Evolutionary conservation across 2,797 vertebrate species (phyloP).

Genomic region (Platalea minor): DNA sequence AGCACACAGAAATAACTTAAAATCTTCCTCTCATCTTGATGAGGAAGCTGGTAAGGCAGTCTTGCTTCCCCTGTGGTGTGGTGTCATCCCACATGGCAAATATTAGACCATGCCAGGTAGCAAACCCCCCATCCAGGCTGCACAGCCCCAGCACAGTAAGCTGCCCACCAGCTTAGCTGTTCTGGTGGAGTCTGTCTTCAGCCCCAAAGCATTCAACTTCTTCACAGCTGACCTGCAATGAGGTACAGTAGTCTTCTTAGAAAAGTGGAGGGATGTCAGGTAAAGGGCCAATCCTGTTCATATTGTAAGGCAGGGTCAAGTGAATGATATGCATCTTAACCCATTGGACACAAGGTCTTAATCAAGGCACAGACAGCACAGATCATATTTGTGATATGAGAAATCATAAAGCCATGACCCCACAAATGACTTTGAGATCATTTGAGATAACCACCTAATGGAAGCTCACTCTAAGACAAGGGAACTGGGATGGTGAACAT

Average conservation of each 20-base stretch:
- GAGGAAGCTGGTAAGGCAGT: not conserved
- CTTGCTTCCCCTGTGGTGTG: not conserved
- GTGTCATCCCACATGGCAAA: not conserved
- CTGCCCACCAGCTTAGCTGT: not conserved
- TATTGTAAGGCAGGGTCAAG: not conserved
- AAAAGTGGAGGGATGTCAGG: not conserved
- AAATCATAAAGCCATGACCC: not conserved
- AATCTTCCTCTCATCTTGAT: not conserved
- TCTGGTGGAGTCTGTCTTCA: not conserved
- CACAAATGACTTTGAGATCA: not conserved
- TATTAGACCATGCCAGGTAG: not conserved
- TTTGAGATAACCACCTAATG: not conserved
- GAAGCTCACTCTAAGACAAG: not conserved
- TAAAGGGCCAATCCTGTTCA: not conserved
- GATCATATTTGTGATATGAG: not conserved
- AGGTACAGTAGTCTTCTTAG: not conserved
- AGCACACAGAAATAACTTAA: not conserved
- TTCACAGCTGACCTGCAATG: not conserved
- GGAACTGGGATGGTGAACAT: not conserved
- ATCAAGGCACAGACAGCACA: not conserved
- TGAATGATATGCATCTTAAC: accelerated
- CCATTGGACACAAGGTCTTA: not conserved
- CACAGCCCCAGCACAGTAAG: not conserved
- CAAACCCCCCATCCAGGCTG: not conserved
- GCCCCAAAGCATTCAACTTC: not conserved